These are phyloP conservation scores for Melieria picta DNA, from an alignment of 2,888 invertebrate genomes.

Conservation along the genomic window DNA sequence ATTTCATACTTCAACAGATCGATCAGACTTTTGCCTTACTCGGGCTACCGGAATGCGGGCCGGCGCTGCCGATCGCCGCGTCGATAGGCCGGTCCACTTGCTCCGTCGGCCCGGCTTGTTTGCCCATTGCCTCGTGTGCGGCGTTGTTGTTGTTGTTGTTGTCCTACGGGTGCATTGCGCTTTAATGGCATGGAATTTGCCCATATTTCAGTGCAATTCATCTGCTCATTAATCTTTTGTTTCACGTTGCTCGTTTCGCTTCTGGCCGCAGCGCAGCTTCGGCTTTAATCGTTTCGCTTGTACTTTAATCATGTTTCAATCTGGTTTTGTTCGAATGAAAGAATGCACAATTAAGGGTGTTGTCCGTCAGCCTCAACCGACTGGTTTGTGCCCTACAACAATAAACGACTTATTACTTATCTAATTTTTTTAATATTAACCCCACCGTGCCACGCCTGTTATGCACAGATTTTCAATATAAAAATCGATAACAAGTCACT, in stretches of 20 bases:
- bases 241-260: not conserved
- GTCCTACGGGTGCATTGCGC: not conserved
- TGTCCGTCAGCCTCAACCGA: too few relatives aligned
- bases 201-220: conserved; percentile 32
- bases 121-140: conserved; percentile 11
- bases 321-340: too few relatives aligned
- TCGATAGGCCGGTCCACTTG: not conserved
- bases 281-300: too few relatives aligned
- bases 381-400: too few relatives aligned
- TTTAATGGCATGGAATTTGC: conserved; percentile 29
- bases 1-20: conserved; percentile 1
- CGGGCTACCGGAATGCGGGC: not conserved
- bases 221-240: conserved; percentile 30
- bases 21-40: not conserved
- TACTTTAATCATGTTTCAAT: too few relatives aligned
- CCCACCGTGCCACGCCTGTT: too few relatives aligned
- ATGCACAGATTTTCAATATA: too few relatives aligned
- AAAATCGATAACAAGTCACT: too few relatives aligned
- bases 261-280: too few relatives aligned
- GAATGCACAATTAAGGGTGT: too few relatives aligned
- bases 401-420: too few relatives aligned
- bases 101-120: not conserved
- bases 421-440: too few relatives aligned
- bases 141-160: conserved; percentile 21
- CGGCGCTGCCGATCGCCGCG: conserved; percentile 15